A percentile compares a stretch with the other conserved stretches of the same genome.
These are phyloP conservation scores for Sesia apiformis DNA, from an alignment of 2,888 invertebrate genomes.

Conservation along the genomic window DNA sequence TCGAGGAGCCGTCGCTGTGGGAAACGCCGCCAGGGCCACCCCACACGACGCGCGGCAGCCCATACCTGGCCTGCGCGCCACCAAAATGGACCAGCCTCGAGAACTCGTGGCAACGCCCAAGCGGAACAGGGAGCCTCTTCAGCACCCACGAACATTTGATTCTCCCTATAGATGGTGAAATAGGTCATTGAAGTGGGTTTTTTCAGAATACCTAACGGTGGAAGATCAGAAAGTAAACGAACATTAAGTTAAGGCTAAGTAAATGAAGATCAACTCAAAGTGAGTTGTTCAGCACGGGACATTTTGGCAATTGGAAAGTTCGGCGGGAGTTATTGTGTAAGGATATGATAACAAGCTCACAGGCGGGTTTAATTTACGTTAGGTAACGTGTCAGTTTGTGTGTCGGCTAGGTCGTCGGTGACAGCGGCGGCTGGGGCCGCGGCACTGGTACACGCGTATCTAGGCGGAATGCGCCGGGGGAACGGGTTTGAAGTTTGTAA, in stretches of 20 bases:
- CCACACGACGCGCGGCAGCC: slow-evolving; percentile 51
- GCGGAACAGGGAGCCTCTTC: too few species aligned
- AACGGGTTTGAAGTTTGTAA: slow-evolving; percentile 19
- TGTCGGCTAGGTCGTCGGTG: background rate
- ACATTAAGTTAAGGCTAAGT: too few species aligned
- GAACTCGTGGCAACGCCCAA: too few species aligned
- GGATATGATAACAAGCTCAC: slow-evolving; percentile 33
- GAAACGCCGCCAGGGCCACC: slow-evolving; percentile 68
- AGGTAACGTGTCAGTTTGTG: slow-evolving; percentile 31
- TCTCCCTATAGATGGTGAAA: too few species aligned
- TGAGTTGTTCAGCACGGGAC: background rate
- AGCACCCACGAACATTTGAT: too few species aligned
- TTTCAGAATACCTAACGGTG: too few species aligned
- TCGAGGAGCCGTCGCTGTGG: slow-evolving; percentile 72
- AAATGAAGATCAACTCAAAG: background rate
- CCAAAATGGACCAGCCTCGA: background rate
- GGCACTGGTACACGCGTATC: background rate
- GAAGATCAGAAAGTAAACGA: too few species aligned
- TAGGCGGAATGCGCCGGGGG: slow-evolving; percentile 2
- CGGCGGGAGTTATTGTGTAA: slow-evolving; percentile 22
- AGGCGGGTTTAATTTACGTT: slow-evolving; percentile 36
- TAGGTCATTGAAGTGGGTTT: too few species aligned
- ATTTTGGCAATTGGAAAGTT: slow-evolving; percentile 23
- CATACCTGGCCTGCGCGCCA: slow-evolving; percentile 24
- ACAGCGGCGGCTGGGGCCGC: slow-evolving; percentile 23